These are phyloP conservation scores for Globodera rostochiensis DNA, from an alignment of 1,140 invertebrate species.

Conservation along the genomic window DNA sequence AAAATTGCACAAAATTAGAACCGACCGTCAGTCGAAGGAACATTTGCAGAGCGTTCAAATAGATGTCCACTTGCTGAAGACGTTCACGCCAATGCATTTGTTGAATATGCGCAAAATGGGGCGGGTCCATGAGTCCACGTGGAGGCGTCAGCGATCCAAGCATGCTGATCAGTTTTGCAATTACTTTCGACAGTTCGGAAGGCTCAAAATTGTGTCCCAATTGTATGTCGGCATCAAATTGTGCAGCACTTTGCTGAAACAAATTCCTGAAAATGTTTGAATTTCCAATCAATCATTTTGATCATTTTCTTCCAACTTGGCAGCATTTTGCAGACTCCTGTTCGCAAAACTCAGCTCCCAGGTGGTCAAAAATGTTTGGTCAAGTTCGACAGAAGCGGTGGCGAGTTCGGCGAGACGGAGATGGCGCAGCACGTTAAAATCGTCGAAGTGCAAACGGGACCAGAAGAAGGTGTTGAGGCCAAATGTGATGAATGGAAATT, in stretches of 20 bases:
- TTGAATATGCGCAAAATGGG: neutral
- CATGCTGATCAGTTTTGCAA: neutral
- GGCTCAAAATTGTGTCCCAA: neutral
- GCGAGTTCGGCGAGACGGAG: conserved; percentile 7
- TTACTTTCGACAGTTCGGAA: neutral
- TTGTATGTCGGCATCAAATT: neutral
- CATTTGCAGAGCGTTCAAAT: conserved; percentile 3
- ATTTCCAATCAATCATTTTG: neutral
- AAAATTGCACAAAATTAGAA: neutral
- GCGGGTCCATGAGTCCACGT: conserved; percentile 4
- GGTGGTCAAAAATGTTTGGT: neutral
- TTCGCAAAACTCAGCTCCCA: conserved; percentile 18
- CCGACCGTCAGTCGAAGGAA: conserved; percentile 22
- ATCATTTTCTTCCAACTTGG: neutral
- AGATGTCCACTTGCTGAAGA: neutral
- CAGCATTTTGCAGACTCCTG: neutral
- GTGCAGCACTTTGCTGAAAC: neutral
- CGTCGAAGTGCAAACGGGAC: conserved; percentile 7
- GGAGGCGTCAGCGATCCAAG: conserved; percentile 6
- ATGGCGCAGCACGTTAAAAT: neutral
- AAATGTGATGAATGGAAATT: conserved; percentile 12
- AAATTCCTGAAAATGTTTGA: neutral
- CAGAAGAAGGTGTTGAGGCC: conserved; percentile 2
- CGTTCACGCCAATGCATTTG: conserved; percentile 7
- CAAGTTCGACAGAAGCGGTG: neutral